Evolutionary conservation across 2,888 invertebrate species (phyloP), one percentile per base, ranked within the genome.

Genomic region (Ommatoiulus sabulosus): DNA sequence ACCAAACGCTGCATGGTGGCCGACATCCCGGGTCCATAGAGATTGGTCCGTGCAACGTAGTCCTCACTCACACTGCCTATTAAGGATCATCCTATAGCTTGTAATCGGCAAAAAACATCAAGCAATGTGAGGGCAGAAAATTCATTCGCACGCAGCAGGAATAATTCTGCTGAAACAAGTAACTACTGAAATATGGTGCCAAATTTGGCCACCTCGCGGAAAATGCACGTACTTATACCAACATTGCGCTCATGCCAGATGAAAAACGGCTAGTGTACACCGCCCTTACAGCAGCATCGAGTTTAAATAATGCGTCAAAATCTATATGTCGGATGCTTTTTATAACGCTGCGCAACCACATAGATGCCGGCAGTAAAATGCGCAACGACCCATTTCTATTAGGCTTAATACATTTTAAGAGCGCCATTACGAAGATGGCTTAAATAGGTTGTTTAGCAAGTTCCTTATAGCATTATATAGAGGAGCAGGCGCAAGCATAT

Each of bases 331-430:
- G 72, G 72, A 72, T 72, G 72, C 72, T 24, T 72, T 24, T 72
- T 72, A 72, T 10, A 72, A 6, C 72, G 24, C 10, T 72, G 10
- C 24, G 24, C 24, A 24, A 24, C 72, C 72, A 72, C 72, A 72
- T 72, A 72, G 24, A 72, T 72, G 24, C 24, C 24, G 7, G 72
- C 24, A 72, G 72, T 72, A 72, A 72, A 72, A 72, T 24, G 24
- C 72, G 24, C 3, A 72, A 72, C 72, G 72, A 72, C 72, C 72
- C 24, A 72, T 72, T 72, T 72, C 72, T 72, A 72, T 72, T 72
- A 72, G 72, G 72, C 72, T 72, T 72, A 24, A 24, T 24, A 24
- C 72, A 24, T 24, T 72, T 24, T 72, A 72, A 24, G 72, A n/a
- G 72, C 63, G 72, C 72, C 8, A 24, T 72, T 24, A 72, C 72